Evolutionary conservation across 2,888 invertebrate genomes (phyloP), one percentile per base, ranked within the genome.

Genomic region (Tenthredo notha): DNA sequence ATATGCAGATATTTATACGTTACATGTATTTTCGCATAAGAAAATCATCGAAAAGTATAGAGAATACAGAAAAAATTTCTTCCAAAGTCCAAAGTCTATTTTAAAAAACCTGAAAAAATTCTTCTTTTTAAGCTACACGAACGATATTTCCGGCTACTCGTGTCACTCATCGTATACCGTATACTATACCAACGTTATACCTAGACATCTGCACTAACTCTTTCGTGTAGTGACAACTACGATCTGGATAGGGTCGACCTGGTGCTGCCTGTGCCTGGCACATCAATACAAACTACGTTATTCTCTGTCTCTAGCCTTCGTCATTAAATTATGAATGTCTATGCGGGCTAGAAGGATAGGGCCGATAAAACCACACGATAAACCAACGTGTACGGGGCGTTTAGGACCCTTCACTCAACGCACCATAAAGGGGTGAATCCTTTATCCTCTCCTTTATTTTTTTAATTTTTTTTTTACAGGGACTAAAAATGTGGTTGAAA

Each of bases 131-230:
- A 15, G 58, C 61, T 40, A 12, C 61, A 4, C 33, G n/a, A n/a
- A 37, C 61, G 58, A 61, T n/a, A 80, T 80, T 80, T 61, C 80
- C 80, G 80, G 80, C 61, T 80, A 80, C 80, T 80, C 80, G 80
- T 80, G 80, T 80, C 80, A 80, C 80, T 80, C 80, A 33, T 50
- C 33, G 33, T 50, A 77, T 25, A 61, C 61, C 61, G 21, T 25
- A 58, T 61, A 61, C 61, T 25, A 25, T 61, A 21, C 61, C 61
- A 9, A 61, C 25, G 18, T 47, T 37, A 70, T 33, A 40, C n/a
- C 33, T 33, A 33, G 33, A 10, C 18, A 9, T 70, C 70, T n/a
- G 33, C 70, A 70, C 61, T 61, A 61, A 61, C 67, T 33, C 67
- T 67, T 67, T 67, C 67, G 67, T 67, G 25, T 72, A 74, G 72